A percentile compares a stretch with the other conserved stretches of the same genome.
Conservation (phyloP, 2,113 vertebrate genomes). For the Amia ocellicauda region DNA sequence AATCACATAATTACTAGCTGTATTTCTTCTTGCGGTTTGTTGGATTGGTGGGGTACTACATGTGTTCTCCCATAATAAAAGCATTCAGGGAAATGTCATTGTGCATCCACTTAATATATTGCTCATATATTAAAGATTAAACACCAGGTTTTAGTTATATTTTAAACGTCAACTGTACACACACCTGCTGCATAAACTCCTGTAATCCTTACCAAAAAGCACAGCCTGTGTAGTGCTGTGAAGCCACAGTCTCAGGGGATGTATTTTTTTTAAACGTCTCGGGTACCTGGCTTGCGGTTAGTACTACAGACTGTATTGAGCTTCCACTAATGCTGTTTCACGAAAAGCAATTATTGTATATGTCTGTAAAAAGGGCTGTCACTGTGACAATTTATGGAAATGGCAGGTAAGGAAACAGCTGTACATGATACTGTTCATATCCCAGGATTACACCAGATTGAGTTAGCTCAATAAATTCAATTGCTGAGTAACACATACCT, state of each 20-base stretch:
- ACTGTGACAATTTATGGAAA: background rate
- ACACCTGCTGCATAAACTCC: conserved; percentile 42
- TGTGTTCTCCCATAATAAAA: too few species aligned
- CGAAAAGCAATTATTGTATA: conserved; percentile 2
- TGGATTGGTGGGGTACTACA: too few species aligned
- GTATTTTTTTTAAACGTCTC: conserved; percentile 47
- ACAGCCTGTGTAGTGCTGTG: conserved; percentile 7
- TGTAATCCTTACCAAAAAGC: conserved; percentile 33
- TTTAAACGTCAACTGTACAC: conserved; percentile 39
- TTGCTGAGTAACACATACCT: too few species aligned
- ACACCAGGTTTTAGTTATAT: conserved; percentile 47
- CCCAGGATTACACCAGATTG: too few species aligned
- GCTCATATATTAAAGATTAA: conserved; percentile 50
- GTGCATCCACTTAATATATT: background rate
- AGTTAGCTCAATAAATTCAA: too few species aligned
- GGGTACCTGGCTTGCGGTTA: conserved; percentile 18
- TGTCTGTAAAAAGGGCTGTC: conserved; percentile 8
- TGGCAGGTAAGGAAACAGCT: background rate
- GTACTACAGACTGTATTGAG: conserved; percentile 26
- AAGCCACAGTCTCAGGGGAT: conserved; percentile 44
- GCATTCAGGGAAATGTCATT: conserved; percentile 11
- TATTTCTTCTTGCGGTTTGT: too few species aligned
- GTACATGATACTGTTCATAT: too few species aligned
- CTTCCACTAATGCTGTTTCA: background rate
- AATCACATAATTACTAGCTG: too few species aligned